Evolutionary conservation across 2,888 invertebrate species (phyloP).

Genomic region (Eupithecia abbreviata): DNA sequence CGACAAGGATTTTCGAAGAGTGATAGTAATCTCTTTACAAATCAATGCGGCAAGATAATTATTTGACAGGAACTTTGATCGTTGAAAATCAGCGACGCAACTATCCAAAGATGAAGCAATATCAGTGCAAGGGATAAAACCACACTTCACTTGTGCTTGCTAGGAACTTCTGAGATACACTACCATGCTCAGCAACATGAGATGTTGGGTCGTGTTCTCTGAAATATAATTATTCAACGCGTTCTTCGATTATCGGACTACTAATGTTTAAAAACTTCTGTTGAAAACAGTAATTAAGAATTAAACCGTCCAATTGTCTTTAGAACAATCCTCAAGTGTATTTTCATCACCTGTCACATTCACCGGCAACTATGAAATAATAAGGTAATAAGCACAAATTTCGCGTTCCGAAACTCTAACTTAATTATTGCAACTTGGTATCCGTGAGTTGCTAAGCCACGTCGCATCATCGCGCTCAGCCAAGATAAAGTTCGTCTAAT

Average conservation of each 20-base stretch:
- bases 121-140: neutral
- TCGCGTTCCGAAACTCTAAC: slow-evolving; percentile 20
- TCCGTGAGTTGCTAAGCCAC: slow-evolving; percentile 35
- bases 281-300: no score
- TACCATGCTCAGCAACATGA: neutral
- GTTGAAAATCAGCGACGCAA: no score
- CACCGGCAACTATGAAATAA: neutral
- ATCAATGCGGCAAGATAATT: no score
- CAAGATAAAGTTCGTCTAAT: slow-evolving; percentile 62
- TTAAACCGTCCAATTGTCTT: neutral
- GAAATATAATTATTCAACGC: neutral
- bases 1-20: no score
- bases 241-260: no score
- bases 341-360: neutral
- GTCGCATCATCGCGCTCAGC: slow-evolving; percentile 38
- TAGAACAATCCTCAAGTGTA: neutral
- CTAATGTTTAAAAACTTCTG: no score
- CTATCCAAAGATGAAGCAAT: no score
- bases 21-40: no score
- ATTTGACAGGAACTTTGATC: no score
- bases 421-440: slow-evolving; percentile 32
- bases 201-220: neutral
- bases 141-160: neutral
- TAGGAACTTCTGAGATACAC: neutral
- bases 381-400: slow-evolving; percentile 15